Evolutionary conservation across 2,113 vertebrate species (phyloP), one percentile per base, ranked within the genome.

Genomic region (Scomber scombrus): DNA sequence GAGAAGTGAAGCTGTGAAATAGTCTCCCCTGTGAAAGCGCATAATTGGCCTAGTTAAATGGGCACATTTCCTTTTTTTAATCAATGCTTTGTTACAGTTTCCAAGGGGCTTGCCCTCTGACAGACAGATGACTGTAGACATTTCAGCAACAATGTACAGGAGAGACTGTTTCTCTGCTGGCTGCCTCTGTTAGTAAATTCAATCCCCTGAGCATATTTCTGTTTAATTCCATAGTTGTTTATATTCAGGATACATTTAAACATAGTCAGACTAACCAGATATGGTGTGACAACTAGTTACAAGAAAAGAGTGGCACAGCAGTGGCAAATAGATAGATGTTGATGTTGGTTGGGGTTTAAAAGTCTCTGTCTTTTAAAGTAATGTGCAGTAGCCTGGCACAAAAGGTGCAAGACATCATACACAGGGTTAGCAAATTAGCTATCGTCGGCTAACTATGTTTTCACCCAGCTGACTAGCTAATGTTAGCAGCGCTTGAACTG

Each of bases 1-100:
- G 52, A 86, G 74, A 88, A 88, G 84, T 78, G 58, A 85, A 89
- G 75, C 82, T 77, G 87, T 84, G 82, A 91, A 86, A 90, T 71
- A 81, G 74, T 78, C 75, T 84, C 50, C 72, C 67, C 65, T 68
- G 67, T 82, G 58, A 78, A 75, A 83, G 16, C 71, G 23, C 64
- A 80, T 57, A 82, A 86, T 71, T 75, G 66, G 14, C 58, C 55
- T 34, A 13, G 74, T 84, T 85, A 77, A 74, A 85, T 12, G 0
- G 21, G 58, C 61, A 68, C 56, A 46, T 75, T 86, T 71, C 7
- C 14, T 62, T 47, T 58, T 31, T 16, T 74, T 56, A 4, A 45
- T 65, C 11, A 58, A 21, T 9, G 34, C 64, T 70, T 67, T 84
- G 65, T 52, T 63, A 13, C 45, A 64, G 21, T 62, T 78, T 85